These are phyloP conservation scores for Drosophila borborema DNA, from an alignment of 2,888 invertebrate species.

Conservation along the genomic window DNA sequence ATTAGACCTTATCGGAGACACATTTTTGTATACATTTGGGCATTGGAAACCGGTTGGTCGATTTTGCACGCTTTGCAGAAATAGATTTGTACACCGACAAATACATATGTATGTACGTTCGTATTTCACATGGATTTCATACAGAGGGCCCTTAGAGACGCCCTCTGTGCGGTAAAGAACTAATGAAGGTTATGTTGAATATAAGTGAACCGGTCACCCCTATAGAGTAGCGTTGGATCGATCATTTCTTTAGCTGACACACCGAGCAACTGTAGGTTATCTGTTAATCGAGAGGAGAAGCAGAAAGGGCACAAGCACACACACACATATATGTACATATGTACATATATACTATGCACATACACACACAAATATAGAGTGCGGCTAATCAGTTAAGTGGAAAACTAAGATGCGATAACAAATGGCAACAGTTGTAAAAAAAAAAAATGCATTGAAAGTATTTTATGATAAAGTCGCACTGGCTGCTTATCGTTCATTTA, in stretches of 20 bases:
- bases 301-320: not conserved
- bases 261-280: conserved; percentile 24
- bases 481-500: conserved; percentile 42
- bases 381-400: conserved; percentile 23
- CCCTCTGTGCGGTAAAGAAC: conserved; percentile 22
- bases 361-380: not conserved
- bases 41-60: conserved; percentile 34
- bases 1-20: conserved; percentile 48
- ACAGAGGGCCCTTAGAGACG: conserved; percentile 2
- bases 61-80: conserved; percentile 32
- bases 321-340: not conserved
- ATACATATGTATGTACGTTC: no score
- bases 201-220: conserved; percentile 38
- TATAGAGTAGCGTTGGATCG: conserved; percentile 12
- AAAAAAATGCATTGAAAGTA: conserved; percentile 30
- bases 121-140: conserved; percentile 12
- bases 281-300: conserved; percentile 3
- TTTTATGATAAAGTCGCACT: conserved; percentile 22
- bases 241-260: conserved; percentile 19
- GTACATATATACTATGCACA: not conserved
- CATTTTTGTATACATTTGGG: conserved; percentile 34
- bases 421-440: conserved; percentile 13
- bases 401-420: conserved; percentile 28
- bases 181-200: conserved; percentile 42
- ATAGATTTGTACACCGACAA: conserved; percentile 16